Evolutionary conservation across 2,888 invertebrate species (phyloP).

Genomic region (Lasioglossum vierecki): DNA sequence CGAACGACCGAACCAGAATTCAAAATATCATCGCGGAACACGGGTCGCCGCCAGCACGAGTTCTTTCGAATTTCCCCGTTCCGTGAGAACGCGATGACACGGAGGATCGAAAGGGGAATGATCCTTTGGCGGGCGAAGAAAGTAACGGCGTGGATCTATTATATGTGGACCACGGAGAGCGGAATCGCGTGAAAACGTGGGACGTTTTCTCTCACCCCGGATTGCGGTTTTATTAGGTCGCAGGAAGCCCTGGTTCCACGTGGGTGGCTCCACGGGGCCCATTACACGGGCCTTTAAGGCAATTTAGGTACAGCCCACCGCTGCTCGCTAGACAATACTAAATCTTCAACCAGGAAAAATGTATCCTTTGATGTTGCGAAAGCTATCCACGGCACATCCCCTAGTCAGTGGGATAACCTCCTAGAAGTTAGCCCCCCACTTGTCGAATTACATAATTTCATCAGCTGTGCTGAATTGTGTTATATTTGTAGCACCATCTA

Average conservation of each 20-base stretch:
- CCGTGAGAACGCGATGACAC: conserved; percentile 20
- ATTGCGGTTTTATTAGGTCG: conserved; percentile 60
- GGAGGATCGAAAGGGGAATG: conserved; percentile 18
- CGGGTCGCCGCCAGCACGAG: too few species aligned
- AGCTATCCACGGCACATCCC: conserved; percentile 47
- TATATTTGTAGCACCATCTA: too few species aligned
- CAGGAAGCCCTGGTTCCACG: conserved; percentile 45
- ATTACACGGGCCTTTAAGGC: conserved; percentile 62
- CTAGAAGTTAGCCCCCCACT: too few species aligned
- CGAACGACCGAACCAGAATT: too few species aligned
- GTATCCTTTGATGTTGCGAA: conserved; percentile 63
- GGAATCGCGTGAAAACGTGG: conserved; percentile 58
- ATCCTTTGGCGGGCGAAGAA: conserved; percentile 6
- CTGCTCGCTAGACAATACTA: conserved; percentile 61
- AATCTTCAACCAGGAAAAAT: conserved; percentile 42
- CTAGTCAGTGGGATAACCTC: conserved; percentile 19
- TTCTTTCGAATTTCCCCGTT: background rate
- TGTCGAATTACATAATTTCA: too few species aligned
- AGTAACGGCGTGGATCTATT: conserved; percentile 33
- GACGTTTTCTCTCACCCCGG: conserved; percentile 32
- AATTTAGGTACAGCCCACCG: conserved; percentile 55
- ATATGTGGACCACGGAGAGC: conserved; percentile 25
- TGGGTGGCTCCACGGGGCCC: conserved; percentile 58
- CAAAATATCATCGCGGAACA: too few species aligned
- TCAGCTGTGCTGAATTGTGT: too few species aligned